Evolutionary conservation across 2,888 invertebrate species (phyloP), one percentile per base, ranked within the genome.

Genomic region (Hyposoter didymator): DNA sequence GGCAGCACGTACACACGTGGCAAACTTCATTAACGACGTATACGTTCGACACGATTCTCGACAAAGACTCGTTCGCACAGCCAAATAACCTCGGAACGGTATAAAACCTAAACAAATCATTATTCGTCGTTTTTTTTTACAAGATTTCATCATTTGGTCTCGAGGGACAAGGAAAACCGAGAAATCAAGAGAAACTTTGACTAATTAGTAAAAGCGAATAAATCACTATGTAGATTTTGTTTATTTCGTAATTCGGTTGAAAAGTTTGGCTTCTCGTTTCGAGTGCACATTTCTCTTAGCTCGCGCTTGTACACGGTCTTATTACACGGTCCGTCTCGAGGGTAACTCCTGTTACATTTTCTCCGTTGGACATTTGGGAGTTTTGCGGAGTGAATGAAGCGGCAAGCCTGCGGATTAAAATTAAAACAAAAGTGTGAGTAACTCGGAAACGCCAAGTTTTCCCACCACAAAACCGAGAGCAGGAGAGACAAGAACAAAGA

Each of bases 111-210:
- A 52, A 52, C 4, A 67, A 17, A 47, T 6, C 7, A 35, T 35
- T 35, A 35, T 35, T 19, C 39, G 47, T 17, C 17, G 62, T 47
- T 22, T 22, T 32, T 7, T 47, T 32, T n/a, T n/a, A 66, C 43
- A 55, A 45, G 45, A 49, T 39, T 43, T 19, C 67, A 22, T 45
- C 6, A 67, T 22, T 67, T 19, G 12, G 43, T 67, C 22, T 45
- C 28, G 14, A 14, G 14, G 14, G 4, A 28, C 28, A 59, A n/a
- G 12, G 12, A 55, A 59, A 59, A 89, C 87, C 86, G 87, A 85
- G 22, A 89, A 90, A 90, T 88, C 86, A 85, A 76, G 64, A 45
- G 69, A 89, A 83, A 88, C 88, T 87, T 89, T 86, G 22, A 28
- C 59, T 28, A 59, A 59, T 86, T 87, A 89, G 88, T 88, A 28